Conservation (phyloP, 1,140 invertebrate species). For the Pogonomyrmex californicus region DNA sequence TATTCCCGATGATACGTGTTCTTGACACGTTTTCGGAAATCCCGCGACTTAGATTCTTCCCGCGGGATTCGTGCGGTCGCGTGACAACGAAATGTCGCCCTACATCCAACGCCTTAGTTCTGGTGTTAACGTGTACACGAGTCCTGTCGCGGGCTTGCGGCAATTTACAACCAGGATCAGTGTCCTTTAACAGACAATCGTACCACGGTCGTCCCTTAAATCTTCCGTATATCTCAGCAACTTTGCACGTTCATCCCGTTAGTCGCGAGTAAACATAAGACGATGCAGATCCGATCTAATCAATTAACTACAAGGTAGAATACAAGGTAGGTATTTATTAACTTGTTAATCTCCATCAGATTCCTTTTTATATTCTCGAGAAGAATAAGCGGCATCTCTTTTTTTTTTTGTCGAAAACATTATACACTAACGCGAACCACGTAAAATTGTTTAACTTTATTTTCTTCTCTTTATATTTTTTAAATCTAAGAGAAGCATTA, state of each 20-base stretch:
- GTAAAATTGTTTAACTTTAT: background rate
- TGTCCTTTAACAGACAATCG: constrained; percentile 70
- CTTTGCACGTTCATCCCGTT: constrained; percentile 49
- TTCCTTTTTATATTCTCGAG: background rate
- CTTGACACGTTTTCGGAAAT: constrained; percentile 49
- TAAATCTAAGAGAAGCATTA: constrained; percentile 6
- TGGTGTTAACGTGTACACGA: constrained; percentile 71
- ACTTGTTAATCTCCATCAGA: background rate
- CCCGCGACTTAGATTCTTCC: constrained; percentile 29
- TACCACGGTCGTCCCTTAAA: constrained; percentile 73
- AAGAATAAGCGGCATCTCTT: background rate
- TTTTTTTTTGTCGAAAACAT: background rate
- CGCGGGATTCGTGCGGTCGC: constrained; percentile 39
- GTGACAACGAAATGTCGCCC: constrained; percentile 43
- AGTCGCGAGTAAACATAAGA: constrained; percentile 22
- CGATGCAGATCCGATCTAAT: background rate
- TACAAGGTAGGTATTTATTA: background rate
- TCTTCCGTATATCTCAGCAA: constrained; percentile 66
- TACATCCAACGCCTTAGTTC: constrained; percentile 68
- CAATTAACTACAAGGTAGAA: background rate
- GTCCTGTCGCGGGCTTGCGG: constrained; percentile 63
- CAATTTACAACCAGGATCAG: constrained; percentile 79
- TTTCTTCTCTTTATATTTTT: background rate
- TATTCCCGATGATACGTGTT: constrained; percentile 29
- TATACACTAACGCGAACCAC: background rate